Conservation (phyloP, 2,797 vertebrate species). For the Geotrypetes seraphini region DNA sequence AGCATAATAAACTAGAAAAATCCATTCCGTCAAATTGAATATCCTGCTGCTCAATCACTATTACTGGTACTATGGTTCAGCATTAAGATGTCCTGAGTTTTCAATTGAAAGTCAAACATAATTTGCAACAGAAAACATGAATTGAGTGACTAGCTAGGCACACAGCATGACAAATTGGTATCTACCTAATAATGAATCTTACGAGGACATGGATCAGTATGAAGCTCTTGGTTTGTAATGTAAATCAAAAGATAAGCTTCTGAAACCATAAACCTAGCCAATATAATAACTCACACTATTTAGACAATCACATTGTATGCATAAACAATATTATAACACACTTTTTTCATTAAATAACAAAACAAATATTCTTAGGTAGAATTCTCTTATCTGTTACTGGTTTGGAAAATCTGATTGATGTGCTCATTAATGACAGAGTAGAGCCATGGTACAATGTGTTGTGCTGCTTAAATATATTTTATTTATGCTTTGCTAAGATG, state of each 20-base stretch:
- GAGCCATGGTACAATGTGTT: too few relatives aligned
- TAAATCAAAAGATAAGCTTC: slow-evolving; percentile 23
- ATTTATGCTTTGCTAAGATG: too few relatives aligned
- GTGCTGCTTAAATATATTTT: too few relatives aligned
- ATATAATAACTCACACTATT: too few relatives aligned
- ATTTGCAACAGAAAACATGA: slow-evolving; percentile 46
- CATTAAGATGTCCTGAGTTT: slow-evolving; percentile 51
- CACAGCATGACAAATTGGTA: slow-evolving; percentile 37
- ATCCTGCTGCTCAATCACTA: slow-evolving; percentile 45
- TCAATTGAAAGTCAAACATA: slow-evolving; percentile 62
- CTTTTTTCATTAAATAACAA: too few relatives aligned
- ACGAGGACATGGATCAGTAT: slow-evolving; percentile 26
- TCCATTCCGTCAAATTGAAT: slow-evolving; percentile 40
- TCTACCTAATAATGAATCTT: slow-evolving; percentile 40
- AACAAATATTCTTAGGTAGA: too few relatives aligned
- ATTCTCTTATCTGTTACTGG: too few relatives aligned
- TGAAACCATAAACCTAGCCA: too few relatives aligned
- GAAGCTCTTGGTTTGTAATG: slow-evolving; percentile 3
- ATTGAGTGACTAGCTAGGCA: slow-evolving; percentile 39
- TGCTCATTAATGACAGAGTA: too few relatives aligned
- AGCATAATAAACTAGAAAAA: slow-evolving; percentile 40
- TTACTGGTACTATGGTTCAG: slow-evolving; percentile 46
- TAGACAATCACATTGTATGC: too few relatives aligned
- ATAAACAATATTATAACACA: too few relatives aligned
- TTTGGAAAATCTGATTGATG: too few relatives aligned